These are phyloP conservation scores for Acanthornis magna DNA, from an alignment of 2,797 vertebrate species.

Conservation along the genomic window DNA sequence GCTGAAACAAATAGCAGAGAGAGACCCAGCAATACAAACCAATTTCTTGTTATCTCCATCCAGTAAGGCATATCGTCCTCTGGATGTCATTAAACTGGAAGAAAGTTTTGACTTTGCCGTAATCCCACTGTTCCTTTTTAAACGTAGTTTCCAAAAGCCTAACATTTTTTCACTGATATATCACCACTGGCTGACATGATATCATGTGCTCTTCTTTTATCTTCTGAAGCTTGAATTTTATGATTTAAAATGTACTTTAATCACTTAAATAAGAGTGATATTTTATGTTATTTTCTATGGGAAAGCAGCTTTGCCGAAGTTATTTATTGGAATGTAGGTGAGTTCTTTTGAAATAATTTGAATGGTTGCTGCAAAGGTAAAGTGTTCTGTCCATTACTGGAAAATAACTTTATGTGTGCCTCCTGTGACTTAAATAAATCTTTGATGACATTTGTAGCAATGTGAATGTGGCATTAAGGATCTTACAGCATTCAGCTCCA, in stretches of 20 bases:
- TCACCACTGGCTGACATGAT: background rate
- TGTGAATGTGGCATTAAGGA: background rate
- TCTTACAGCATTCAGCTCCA: background rate
- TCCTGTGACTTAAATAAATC: slow-evolving; percentile 9
- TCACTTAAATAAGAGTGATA: slow-evolving; percentile 26
- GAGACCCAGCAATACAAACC: background rate
- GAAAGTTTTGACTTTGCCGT: background rate
- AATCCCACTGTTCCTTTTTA: slow-evolving; percentile 25
- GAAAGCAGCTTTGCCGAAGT: background rate
- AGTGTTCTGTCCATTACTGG: background rate
- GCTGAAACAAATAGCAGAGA: background rate
- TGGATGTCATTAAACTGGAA: slow-evolving; percentile 27
- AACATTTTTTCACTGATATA: slow-evolving; percentile 17
- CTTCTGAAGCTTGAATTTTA: slow-evolving; percentile 20
- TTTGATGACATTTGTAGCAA: background rate
- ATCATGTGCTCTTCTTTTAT: slow-evolving; percentile 26
- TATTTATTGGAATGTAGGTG: slow-evolving; percentile 8
- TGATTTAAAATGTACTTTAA: slow-evolving; percentile 45
- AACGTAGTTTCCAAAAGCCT: background rate
- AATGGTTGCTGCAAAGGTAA: slow-evolving; percentile 22
- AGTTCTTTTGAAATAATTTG: background rate
- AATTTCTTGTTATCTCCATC: background rate
- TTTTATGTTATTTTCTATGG: background rate
- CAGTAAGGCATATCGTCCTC: background rate
- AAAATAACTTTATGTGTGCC: background rate